These are phyloP conservation scores for Uloborus diversus DNA, from an alignment of 1,140 invertebrate genomes.

Conservation along the genomic window DNA sequence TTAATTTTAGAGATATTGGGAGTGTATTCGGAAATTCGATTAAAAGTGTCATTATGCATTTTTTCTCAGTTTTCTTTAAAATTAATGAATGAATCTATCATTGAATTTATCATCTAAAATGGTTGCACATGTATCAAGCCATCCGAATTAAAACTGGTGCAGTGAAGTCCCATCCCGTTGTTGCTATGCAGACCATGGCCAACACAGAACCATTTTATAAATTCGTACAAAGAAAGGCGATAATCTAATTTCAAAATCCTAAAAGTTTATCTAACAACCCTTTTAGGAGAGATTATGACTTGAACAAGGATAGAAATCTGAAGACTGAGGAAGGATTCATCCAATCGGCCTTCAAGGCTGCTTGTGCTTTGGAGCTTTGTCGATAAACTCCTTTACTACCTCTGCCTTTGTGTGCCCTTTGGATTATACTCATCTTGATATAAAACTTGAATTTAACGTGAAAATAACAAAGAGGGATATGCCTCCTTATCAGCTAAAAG, in stretches of 20 bases:
- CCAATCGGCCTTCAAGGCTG: not conserved
- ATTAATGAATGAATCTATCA: too few species aligned
- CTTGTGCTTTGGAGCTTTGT: not conserved
- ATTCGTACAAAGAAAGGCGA: not conserved
- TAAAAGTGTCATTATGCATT: too few species aligned
- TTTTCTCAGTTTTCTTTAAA: too few species aligned
- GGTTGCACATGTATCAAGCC: too few species aligned
- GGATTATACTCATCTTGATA: too few species aligned
- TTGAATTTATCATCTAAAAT: too few species aligned
- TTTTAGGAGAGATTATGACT: not conserved
- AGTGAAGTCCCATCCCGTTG: not conserved
- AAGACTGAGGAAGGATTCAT: not conserved
- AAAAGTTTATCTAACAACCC: not conserved
- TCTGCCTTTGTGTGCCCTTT: not conserved
- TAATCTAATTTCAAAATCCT: not conserved
- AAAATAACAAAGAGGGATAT: too few species aligned
- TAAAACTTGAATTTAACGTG: not conserved
- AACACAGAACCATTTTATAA: not conserved
- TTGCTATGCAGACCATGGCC: not conserved
- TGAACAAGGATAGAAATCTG: not conserved
- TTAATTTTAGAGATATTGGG: too few species aligned
- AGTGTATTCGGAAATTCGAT: too few species aligned
- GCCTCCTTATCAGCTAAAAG: not conserved
- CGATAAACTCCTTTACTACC: not conserved
- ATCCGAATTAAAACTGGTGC: not conserved